Conservation (phyloP, 35 echinoderm and acorn worm genomes). For the Anneissia japonica region DNA sequence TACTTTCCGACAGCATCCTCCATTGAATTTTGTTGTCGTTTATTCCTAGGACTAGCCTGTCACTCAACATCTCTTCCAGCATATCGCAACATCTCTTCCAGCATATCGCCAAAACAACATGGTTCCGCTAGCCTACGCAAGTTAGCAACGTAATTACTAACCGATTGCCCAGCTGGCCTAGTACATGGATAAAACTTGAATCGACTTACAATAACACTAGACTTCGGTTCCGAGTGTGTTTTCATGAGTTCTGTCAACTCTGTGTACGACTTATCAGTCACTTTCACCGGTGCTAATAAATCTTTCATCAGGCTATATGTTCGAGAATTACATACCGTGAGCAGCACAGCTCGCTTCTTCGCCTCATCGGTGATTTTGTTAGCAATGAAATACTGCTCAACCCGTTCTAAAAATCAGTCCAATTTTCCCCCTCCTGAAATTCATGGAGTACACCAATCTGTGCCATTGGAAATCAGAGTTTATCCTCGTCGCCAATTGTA, state of each 20-base stretch:
- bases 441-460: neutral
- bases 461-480: neutral
- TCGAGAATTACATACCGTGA: neutral
- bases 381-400: conserved; percentile 12
- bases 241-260: conserved; percentile 28
- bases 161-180: conserved; percentile 22
- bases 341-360: conserved; percentile 14
- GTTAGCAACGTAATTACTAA: conserved; percentile 31
- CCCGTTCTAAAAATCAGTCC: neutral
- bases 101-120: conserved; percentile 41
- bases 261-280: conserved; percentile 10
- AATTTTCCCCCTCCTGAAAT: conserved; percentile 7
- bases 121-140: conserved; percentile 30
- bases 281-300: neutral
- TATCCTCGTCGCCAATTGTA: too few species aligned
- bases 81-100: conserved; percentile 33
- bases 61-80: too few species aligned
- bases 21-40: conserved; percentile 48
- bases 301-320: conserved; percentile 4
- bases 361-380: neutral
- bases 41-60: conserved; percentile 54
- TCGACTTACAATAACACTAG: conserved; percentile 35
- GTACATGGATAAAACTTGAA: conserved; percentile 45
- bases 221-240: conserved; percentile 39
- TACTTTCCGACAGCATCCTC: neutral